These are phyloP conservation scores for Cabera pusaria DNA, from an alignment of 2,888 invertebrate genomes.

Conservation along the genomic window DNA sequence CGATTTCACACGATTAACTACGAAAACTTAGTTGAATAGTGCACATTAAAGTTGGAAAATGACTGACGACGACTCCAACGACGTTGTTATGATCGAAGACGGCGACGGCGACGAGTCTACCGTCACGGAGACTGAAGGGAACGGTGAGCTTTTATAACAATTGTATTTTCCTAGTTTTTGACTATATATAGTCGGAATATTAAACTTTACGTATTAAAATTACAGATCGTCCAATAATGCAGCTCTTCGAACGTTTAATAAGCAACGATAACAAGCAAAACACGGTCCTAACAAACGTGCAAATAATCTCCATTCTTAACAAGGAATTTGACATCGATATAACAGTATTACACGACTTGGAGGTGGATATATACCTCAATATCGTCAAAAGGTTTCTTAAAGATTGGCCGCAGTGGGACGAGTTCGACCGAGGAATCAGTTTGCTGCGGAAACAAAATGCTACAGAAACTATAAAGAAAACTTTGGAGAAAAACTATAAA, in stretches of 20 bases:
- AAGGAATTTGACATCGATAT: constrained; percentile 56
- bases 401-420: constrained; percentile 71
- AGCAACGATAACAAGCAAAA: constrained; percentile 54
- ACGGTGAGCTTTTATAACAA: too few relatives aligned
- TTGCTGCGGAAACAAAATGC: constrained; percentile 38
- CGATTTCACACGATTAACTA: too few relatives aligned
- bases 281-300: constrained; percentile 59
- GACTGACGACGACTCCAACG: constrained; percentile 31
- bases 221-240: constrained; percentile 62
- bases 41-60: too few relatives aligned
- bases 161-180: too few relatives aligned
- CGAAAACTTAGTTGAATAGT: too few relatives aligned
- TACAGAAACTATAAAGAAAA: constrained; percentile 35
- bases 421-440: constrained; percentile 50
- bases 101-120: constrained; percentile 17
- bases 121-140: too few relatives aligned
- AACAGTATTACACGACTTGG: constrained; percentile 45
- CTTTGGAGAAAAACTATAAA: constrained; percentile 49
- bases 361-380: constrained; percentile 60
- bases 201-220: constrained; percentile 12
- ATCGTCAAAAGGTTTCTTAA: constrained; percentile 64
- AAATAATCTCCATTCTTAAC: constrained; percentile 56
- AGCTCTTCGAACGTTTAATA: constrained; percentile 54
- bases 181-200: background rate
- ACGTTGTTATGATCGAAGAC: constrained; percentile 32